Conservation (phyloP, 2,888 invertebrate species). For the Bhutanitis thaidina region DNA sequence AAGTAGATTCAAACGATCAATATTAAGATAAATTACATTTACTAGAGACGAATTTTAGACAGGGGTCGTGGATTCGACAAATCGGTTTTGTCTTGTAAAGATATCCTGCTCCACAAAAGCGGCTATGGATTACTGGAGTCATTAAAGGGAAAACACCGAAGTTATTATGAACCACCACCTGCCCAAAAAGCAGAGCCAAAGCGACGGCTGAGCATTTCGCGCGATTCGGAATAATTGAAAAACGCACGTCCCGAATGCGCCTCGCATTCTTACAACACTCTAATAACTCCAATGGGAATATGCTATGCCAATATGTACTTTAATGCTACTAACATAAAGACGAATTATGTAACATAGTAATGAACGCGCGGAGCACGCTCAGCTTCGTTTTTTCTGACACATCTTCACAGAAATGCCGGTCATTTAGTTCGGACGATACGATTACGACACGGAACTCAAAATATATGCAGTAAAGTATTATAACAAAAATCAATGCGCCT, state of each 20-base stretch:
- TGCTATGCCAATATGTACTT: conserved; percentile 20
- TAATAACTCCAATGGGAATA: conserved; percentile 39
- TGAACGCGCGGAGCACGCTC: conserved; percentile 26
- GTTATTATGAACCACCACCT: conserved; percentile 13
- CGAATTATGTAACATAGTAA: conserved; percentile 5
- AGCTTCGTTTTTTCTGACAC: conserved; percentile 46
- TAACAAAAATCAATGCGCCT: no score
- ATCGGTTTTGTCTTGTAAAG: no score
- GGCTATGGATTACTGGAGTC: no score
- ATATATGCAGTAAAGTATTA: no score
- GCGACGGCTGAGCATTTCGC: conserved; percentile 34
- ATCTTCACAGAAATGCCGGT: conserved; percentile 46
- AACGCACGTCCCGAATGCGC: conserved; percentile 49
- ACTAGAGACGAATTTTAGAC: no score
- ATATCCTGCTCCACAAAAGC: no score
- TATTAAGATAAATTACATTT: no score
- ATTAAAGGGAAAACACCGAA: background rate
- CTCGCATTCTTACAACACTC: conserved; percentile 49
- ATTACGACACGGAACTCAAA: conserved; percentile 32
- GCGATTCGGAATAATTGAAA: conserved; percentile 59
- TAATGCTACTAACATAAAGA: conserved; percentile 15
- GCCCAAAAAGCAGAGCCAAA: conserved; percentile 16
- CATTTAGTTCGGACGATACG: conserved; percentile 43
- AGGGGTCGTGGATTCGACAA: no score
- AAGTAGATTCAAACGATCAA: no score